Evolutionary conservation across 2,113 vertebrate species (phyloP), one percentile per base, ranked within the genome.

Genomic region (Thamnaconus septentrionalis): DNA sequence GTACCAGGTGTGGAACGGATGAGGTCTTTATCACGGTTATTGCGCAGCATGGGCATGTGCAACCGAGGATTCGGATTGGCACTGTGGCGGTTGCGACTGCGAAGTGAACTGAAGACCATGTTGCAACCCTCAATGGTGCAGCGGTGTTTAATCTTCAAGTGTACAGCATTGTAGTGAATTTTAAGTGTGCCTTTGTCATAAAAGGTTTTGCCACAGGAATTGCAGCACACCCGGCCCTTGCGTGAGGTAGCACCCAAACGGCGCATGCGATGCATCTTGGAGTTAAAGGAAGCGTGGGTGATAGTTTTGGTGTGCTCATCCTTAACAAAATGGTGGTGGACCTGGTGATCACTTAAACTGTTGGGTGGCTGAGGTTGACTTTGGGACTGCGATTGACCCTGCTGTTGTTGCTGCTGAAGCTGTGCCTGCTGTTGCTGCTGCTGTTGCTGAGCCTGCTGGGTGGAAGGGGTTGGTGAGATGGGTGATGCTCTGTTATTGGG

Each of bases 131-230:
- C 97, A 48, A 99, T 99, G 66, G 97, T 99, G 84, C 97, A 99
- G 18, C 96, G 92, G 69, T 99, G 97, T 81, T 99, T 99, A 82
- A 99, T 99, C 90, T 98, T 99, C 85, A 99, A 91, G 82, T 98
- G 97, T 56, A 99, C 97, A 0, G 97, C 97, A 70, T 99, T 99
- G 80, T 98, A 99, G 72, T 99, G 97, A 76, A 99, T 99, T 92
- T 99, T 99, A 62, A 99, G 94, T 8, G 97, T 99, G 79, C 97
- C 97, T 90, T 99, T 99, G 83, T 99, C 97, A 47, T 99, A 99
- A 85, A 99, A 99, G 10, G 97, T 99, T 90, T 99, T 99, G 65
- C 97, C 97, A 80, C 97, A 99, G 8, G 97, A 96, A 45, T 98
- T 98, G 90, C 97, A 99, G 87, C 97, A 98, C 61, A 99, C 97